Evolutionary conservation across 2,797 vertebrate species (phyloP).

Genomic region (Rhincodon typus): DNA sequence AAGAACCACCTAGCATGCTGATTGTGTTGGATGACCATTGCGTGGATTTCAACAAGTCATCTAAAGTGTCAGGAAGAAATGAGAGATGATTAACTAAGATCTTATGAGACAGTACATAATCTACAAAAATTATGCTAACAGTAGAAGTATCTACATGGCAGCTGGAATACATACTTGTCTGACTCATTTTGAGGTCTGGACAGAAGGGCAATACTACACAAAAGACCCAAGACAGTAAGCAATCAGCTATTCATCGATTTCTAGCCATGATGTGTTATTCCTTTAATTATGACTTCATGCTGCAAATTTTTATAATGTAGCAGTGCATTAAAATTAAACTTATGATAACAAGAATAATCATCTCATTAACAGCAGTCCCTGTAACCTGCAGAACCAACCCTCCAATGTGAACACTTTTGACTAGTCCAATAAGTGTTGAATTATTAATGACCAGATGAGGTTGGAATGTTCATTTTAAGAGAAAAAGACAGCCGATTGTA

Average conservation of each 20-base stretch:
- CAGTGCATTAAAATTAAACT: not conserved
- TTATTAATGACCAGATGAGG: not conserved
- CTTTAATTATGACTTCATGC: constrained; percentile 8
- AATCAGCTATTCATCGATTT: not conserved
- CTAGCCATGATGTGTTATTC: not conserved
- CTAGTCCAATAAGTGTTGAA: not conserved
- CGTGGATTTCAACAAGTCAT: not conserved
- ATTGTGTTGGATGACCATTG: not conserved
- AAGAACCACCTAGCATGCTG: not conserved
- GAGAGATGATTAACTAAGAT: not conserved
- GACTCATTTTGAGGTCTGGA: not conserved
- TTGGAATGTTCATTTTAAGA: not conserved
- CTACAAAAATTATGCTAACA: not conserved
- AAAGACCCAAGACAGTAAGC: not conserved
- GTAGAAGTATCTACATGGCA: not conserved
- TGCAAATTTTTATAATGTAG: not conserved
- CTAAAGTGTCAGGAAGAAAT: not conserved
- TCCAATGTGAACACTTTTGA: not conserved
- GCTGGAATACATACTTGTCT: not conserved
- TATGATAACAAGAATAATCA: not conserved
- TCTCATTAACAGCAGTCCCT: not conserved
- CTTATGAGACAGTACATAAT: not conserved
- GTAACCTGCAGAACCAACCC: not conserved
- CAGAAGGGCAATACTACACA: not conserved
- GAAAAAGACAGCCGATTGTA: not conserved